Percentiles rank a stretch among this genome's conserved stretches.
These are phyloP conservation scores for Sphaerophoria rueppellii DNA, from an alignment of 2,888 invertebrate species.

Conservation along the genomic window DNA sequence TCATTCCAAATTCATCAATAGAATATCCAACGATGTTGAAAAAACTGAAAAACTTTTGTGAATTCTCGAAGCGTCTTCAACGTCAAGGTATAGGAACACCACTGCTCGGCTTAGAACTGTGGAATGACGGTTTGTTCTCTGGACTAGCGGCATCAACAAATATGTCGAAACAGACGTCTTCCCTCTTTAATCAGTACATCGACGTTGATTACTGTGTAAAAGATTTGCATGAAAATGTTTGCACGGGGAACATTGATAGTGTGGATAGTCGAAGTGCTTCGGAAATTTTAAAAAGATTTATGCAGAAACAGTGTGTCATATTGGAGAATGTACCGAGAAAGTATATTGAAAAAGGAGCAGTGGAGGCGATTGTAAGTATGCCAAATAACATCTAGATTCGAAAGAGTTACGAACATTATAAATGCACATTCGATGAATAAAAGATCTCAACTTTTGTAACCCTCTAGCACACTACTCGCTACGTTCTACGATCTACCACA, in stretches of 20 bases:
- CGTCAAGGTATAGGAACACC: constrained; percentile 11
- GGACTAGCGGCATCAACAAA: constrained; percentile 33
- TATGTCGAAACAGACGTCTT: constrained; percentile 21
- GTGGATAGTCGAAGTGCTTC: constrained; percentile 40
- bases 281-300: constrained; percentile 27
- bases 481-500: no score
- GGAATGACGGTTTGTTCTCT: constrained; percentile 30
- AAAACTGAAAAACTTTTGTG: constrained; percentile 34
- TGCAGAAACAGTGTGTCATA: constrained; percentile 43
- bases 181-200: constrained; percentile 8
- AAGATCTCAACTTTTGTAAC: no score
- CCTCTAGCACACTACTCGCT: no score
- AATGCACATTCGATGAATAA: no score
- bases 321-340: constrained; percentile 17
- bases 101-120: constrained; percentile 4
- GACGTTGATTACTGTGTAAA: constrained; percentile 10
- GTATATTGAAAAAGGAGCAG: background rate
- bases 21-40: constrained; percentile 30
- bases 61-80: background rate
- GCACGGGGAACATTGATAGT: background rate
- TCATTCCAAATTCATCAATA: background rate
- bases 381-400: background rate
- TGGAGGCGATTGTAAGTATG: constrained; percentile 53
- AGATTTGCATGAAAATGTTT: background rate
- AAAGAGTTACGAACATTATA: background rate